Conservation (phyloP, 2,113 vertebrate genomes). For the Caretta caretta region DNA sequence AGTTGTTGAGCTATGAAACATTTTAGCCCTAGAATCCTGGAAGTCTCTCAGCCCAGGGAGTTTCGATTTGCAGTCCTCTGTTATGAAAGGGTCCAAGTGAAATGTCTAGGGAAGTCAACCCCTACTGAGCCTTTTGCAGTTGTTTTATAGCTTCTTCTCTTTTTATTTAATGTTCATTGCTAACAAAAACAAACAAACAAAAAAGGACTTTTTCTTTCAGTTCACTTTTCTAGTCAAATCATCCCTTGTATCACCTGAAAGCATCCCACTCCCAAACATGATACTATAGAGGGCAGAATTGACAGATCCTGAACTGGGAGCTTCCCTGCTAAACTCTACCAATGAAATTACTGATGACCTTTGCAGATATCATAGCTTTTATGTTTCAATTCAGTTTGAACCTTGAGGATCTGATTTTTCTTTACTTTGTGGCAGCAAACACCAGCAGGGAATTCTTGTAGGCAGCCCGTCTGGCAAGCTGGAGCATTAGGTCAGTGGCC, state of each 20-base stretch:
- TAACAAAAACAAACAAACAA: constrained; percentile 25
- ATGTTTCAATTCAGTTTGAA: constrained; percentile 37
- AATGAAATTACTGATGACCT: constrained; percentile 62
- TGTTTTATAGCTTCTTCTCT: not conserved
- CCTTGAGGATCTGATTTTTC: constrained; percentile 30
- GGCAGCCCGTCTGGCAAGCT: constrained; percentile 25
- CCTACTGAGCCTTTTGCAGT: not conserved
- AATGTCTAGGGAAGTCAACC: not conserved
- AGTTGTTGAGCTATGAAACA: constrained; percentile 6
- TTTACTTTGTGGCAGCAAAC: constrained; percentile 37
- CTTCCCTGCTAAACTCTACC: constrained; percentile 32
- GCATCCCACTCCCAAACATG: constrained; percentile 37
- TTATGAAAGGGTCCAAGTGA: not conserved
- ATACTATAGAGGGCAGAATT: constrained; percentile 18
- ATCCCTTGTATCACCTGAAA: constrained; percentile 8
- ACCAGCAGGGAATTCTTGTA: not conserved
- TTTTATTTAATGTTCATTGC: not conserved
- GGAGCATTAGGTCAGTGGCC: constrained; percentile 33
- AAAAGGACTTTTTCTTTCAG: not conserved
- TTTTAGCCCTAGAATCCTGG: not conserved
- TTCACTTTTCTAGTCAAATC: constrained; percentile 31
- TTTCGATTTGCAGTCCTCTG: not conserved
- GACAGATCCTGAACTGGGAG: constrained; percentile 50
- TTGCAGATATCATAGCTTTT: constrained; percentile 64
- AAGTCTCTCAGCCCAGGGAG: not conserved